Conservation (phyloP, 1,140 invertebrate genomes). For the Diabrotica undecimpunctata region DNA sequence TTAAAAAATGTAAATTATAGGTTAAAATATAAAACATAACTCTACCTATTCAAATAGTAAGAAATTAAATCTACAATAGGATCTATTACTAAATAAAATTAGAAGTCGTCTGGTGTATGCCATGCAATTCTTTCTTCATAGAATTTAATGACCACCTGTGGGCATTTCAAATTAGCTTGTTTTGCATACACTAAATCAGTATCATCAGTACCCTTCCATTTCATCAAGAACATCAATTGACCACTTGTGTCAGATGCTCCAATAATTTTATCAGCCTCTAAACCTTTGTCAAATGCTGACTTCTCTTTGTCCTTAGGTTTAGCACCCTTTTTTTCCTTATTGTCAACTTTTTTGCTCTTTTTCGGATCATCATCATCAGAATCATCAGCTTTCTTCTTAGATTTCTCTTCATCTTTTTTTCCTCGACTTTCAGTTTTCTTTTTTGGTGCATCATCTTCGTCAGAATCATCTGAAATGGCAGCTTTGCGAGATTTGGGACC, state of each 20-base stretch:
- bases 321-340: constrained; percentile 23
- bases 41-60: too few relatives aligned
- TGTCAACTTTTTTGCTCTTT: constrained; percentile 31
- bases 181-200: constrained; percentile 90
- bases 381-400: constrained; percentile 20
- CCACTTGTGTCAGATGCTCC: constrained; percentile 93
- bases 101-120: constrained; percentile 67
- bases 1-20: too few relatives aligned
- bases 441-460: constrained; percentile 33
- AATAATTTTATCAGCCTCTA: constrained; percentile 92
- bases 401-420: constrained; percentile 20
- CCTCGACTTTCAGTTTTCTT: constrained; percentile 20
- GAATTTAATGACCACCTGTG: constrained; percentile 93
- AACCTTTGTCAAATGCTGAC: constrained; percentile 82
- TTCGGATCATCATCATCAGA: constrained; percentile 26
- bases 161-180: constrained; percentile 87
- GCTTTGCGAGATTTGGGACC: constrained; percentile 21
- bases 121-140: constrained; percentile 94
- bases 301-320: constrained; percentile 44
- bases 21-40: too few relatives aligned
- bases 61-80: too few relatives aligned
- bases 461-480: constrained; percentile 21
- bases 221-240: constrained; percentile 95
- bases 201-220: constrained; percentile 95
- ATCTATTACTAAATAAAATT: too few relatives aligned